Conservation (phyloP, 2,888 invertebrate genomes). For the Podotricha telesiphe region DNA sequence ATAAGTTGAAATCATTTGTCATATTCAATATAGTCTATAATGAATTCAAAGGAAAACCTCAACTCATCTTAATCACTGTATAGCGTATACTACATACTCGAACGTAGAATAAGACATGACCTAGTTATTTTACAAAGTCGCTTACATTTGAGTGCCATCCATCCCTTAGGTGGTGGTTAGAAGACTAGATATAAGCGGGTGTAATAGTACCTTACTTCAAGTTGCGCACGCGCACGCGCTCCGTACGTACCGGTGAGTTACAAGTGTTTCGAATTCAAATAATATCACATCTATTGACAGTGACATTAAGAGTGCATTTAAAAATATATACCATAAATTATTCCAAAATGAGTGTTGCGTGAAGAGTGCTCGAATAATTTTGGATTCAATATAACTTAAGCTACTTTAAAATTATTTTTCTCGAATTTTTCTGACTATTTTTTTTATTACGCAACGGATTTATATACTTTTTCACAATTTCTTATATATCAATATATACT, state of each 20-base stretch:
- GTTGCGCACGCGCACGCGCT: constrained; percentile 69
- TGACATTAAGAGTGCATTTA: constrained; percentile 20
- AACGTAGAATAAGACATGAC: constrained; percentile 45
- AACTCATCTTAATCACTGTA: constrained; percentile 45
- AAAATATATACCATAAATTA: not conserved
- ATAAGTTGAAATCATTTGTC: constrained; percentile 19
- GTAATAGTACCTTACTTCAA: constrained; percentile 58
- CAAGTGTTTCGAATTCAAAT: constrained; percentile 37
- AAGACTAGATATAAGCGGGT: constrained; percentile 66
- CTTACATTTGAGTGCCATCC: constrained; percentile 48
- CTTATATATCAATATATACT: no score
- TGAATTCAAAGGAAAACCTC: constrained; percentile 42
- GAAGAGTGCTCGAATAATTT: constrained; percentile 5
- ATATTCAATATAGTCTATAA: constrained; percentile 29
- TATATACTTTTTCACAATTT: no score
- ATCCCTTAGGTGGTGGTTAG: constrained; percentile 65
- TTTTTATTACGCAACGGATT: no score
- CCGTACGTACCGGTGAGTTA: constrained; percentile 78
- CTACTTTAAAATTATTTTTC: not conserved
- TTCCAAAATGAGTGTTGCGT: constrained; percentile 16
- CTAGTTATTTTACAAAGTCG: constrained; percentile 52
- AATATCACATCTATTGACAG: constrained; percentile 26
- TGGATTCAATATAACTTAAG: not conserved
- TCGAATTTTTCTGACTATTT: not conserved
- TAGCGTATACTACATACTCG: constrained; percentile 34